These are phyloP conservation scores for Sturnus vulgaris DNA, from an alignment of 2,113 vertebrate species.

Conservation along the genomic window DNA sequence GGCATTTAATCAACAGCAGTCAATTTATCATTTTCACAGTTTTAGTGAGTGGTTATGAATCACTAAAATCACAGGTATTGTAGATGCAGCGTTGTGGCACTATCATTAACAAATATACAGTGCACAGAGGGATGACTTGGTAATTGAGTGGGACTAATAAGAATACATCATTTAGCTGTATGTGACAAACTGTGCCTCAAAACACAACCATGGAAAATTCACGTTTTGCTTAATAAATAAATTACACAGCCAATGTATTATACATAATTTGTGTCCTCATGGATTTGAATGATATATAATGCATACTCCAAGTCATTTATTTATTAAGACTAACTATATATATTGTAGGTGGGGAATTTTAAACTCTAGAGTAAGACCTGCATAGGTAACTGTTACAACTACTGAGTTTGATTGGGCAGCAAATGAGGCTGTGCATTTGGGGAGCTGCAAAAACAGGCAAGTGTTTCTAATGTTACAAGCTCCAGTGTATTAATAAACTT, in stretches of 20 bases:
- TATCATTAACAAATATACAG: conserved; percentile 81
- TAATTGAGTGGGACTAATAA: conserved; percentile 89
- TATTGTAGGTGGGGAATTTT: conserved; percentile 71
- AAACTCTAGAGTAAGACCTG: conserved; percentile 62
- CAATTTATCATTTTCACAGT: conserved; percentile 84
- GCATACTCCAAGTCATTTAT: conserved; percentile 92
- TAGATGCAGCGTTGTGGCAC: conserved; percentile 73
- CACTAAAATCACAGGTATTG: conserved; percentile 83
- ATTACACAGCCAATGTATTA: conserved; percentile 92
- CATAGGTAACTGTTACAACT: conserved; percentile 45
- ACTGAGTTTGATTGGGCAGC: conserved; percentile 52
- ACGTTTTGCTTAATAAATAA: conserved; percentile 98
- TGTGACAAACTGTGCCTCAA: conserved; percentile 82
- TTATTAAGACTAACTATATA: conserved; percentile 90
- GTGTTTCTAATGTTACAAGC: not conserved
- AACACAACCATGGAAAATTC: conserved; percentile 86
- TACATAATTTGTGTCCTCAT: conserved; percentile 89
- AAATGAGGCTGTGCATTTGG: conserved; percentile 60
- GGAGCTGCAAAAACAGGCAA: conserved; percentile 23
- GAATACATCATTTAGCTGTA: conserved; percentile 84
- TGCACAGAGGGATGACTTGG: conserved; percentile 81
- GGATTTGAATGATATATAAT: conserved; percentile 95
- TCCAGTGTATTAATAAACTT: conserved; percentile 32
- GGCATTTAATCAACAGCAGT: conserved; percentile 81
- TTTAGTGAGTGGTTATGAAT: conserved; percentile 81